Conservation (phyloP, 2,113 vertebrate genomes). For the Rhinoptilus africanus region DNA sequence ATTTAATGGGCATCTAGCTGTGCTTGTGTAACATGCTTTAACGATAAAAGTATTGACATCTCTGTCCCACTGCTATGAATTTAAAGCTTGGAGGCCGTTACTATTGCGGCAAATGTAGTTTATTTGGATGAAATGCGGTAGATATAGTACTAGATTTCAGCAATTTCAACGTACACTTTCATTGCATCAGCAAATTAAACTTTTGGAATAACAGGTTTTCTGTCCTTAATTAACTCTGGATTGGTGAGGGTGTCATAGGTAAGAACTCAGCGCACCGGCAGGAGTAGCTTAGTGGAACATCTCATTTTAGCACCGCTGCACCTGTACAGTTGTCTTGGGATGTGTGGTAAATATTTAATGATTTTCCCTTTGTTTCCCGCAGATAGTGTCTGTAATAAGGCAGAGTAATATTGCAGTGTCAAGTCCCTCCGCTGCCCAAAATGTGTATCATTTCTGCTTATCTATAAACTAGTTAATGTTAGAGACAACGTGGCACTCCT, state of each 20-base stretch:
- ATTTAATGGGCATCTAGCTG: not conserved
- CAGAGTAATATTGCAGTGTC: not conserved
- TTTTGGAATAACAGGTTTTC: not conserved
- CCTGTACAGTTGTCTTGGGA: not conserved
- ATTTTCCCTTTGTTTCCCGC: not conserved
- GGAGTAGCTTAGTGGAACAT: not conserved
- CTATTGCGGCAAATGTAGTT: not conserved
- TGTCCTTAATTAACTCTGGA: not conserved
- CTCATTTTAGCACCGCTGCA: not conserved
- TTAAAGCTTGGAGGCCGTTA: not conserved
- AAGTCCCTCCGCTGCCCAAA: not conserved
- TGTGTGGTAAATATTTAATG: not conserved
- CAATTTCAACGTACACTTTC: not conserved
- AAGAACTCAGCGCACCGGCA: not conserved
- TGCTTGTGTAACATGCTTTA: not conserved
- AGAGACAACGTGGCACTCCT: not conserved
- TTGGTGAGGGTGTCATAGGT: not conserved
- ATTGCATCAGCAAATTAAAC: slow-evolving; percentile 14
- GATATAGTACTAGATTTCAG: not conserved
- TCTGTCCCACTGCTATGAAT: not conserved
- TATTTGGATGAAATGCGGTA: not conserved
- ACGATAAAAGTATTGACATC: not conserved
- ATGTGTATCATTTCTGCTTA: not conserved
- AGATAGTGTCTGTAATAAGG: not conserved
- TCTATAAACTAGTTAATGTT: not conserved